Conservation (phyloP, 2,888 invertebrate species). For the Pedicia rivosa region DNA sequence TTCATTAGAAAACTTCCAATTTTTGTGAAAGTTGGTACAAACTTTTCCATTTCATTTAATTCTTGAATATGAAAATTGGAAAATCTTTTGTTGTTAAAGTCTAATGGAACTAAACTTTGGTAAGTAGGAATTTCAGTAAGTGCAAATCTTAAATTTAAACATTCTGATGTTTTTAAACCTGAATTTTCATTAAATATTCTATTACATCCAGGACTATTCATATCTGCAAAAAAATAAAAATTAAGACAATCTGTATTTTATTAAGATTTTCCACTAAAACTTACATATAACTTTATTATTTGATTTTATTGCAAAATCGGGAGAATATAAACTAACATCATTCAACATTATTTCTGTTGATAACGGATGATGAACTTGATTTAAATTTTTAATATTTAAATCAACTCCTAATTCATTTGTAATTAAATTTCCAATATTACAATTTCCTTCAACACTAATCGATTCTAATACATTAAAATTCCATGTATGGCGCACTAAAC, state of each 20-base stretch:
- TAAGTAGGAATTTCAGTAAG: slow-evolving; percentile 14
- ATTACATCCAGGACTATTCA: slow-evolving; percentile 9
- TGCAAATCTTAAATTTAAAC: slow-evolving; percentile 25
- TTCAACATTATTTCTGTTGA: slow-evolving; percentile 24
- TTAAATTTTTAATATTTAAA: slow-evolving; percentile 51
- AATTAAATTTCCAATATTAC: slow-evolving; percentile 34
- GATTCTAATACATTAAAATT: slow-evolving; percentile 44
- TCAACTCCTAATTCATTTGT: slow-evolving; percentile 43
- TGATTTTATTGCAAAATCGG: slow-evolving; percentile 20
- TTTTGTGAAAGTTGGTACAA: slow-evolving; percentile 19
- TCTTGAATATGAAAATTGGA: slow-evolving; percentile 16
- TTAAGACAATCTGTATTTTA: not conserved
- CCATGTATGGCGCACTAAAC: slow-evolving; percentile 48
- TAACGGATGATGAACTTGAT: slow-evolving; percentile 38
- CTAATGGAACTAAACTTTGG: slow-evolving; percentile 5
- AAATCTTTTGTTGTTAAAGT: slow-evolving; percentile 15
- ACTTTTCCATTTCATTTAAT: slow-evolving; percentile 8
- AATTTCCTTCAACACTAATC: slow-evolving; percentile 35
- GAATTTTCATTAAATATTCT: slow-evolving; percentile 13
- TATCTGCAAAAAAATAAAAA: slow-evolving; percentile 3
- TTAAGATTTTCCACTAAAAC: too few species aligned
- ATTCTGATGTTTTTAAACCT: slow-evolving; percentile 24
- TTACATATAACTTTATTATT: slow-evolving; percentile 22
- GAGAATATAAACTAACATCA: slow-evolving; percentile 23
- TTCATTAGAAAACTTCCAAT: slow-evolving; percentile 26